These are phyloP conservation scores for Clinocottus analis DNA, from an alignment of 2,113 vertebrate species.

Conservation along the genomic window DNA sequence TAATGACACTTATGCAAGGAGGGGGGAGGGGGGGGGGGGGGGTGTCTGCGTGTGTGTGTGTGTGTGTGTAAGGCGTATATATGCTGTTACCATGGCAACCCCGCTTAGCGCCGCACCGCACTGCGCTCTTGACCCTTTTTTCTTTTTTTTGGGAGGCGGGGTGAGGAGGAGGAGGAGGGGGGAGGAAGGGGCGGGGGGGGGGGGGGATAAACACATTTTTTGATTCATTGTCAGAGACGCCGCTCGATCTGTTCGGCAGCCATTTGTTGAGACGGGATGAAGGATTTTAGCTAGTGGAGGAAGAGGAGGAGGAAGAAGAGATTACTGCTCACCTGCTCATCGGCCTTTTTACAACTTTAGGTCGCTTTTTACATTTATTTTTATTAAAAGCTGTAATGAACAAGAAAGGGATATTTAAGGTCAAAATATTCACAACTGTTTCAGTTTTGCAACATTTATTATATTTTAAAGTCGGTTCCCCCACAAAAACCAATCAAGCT, in stretches of 20 bases:
- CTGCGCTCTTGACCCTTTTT: slow-evolving; percentile 64
- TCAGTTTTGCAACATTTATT: not conserved
- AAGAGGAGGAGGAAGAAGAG: not conserved
- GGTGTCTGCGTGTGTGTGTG: slow-evolving; percentile 21
- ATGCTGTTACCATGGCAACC: slow-evolving; percentile 76
- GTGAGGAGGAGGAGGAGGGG: too few species aligned
- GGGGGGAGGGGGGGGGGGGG: slow-evolving; percentile 38
- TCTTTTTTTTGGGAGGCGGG: slow-evolving; percentile 56
- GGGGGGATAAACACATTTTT: slow-evolving; percentile 68
- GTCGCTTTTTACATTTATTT: too few species aligned
- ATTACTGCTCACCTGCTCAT: slow-evolving; percentile 1
- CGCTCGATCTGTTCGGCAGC: not conserved
- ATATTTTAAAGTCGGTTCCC: not conserved
- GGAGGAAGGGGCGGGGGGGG: too few species aligned
- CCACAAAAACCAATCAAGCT: not conserved
- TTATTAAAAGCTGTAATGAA: too few species aligned
- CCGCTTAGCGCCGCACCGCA: slow-evolving; percentile 25
- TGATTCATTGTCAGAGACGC: slow-evolving; percentile 47
- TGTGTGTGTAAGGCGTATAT: slow-evolving; percentile 57
- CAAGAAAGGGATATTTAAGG: not conserved
- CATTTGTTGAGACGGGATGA: not conserved
- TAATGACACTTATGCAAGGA: slow-evolving; percentile 69
- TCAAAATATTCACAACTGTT: not conserved
- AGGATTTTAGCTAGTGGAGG: not conserved
- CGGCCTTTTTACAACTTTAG: not conserved